Conservation (phyloP, 2,113 vertebrate genomes). For the Ochotona curzoniae region DNA sequence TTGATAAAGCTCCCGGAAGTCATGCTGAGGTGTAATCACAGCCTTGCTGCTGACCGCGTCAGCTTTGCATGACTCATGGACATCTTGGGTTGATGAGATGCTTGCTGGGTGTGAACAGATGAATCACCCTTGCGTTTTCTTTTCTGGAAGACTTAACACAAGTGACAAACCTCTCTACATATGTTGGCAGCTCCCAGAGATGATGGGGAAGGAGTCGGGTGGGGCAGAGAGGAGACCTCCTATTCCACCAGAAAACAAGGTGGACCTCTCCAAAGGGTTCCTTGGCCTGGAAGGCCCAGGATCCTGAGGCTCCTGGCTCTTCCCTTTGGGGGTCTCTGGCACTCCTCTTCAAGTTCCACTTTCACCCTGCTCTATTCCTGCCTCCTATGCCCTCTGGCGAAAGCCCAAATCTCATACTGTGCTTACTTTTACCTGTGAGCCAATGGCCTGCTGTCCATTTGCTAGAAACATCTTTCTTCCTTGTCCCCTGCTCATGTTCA, state of each 20-base stretch:
- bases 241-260: constrained; percentile 8
- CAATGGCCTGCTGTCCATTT: background rate
- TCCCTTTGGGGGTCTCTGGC: background rate
- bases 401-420: background rate
- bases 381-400: background rate
- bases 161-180: constrained; percentile 22
- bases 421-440: background rate
- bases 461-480: background rate
- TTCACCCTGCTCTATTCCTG: background rate
- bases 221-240: background rate
- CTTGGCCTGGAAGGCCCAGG: no score
- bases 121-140: constrained; percentile 61
- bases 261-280: background rate
- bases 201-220: background rate
- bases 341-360: background rate
- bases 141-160: constrained; percentile 3
- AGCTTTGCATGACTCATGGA: constrained; percentile 48
- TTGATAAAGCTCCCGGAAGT: constrained; percentile 59
- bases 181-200: fast-evolving
- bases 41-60: constrained; percentile 13
- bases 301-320: background rate
- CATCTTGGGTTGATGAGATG: constrained; percentile 22
- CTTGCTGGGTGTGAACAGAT: constrained; percentile 32
- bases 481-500: background rate
- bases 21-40: constrained; percentile 24